phyloP scores from a whole-genome alignment of 2,888 invertebrate genomes.

The Diarsia mendica region DNA sequence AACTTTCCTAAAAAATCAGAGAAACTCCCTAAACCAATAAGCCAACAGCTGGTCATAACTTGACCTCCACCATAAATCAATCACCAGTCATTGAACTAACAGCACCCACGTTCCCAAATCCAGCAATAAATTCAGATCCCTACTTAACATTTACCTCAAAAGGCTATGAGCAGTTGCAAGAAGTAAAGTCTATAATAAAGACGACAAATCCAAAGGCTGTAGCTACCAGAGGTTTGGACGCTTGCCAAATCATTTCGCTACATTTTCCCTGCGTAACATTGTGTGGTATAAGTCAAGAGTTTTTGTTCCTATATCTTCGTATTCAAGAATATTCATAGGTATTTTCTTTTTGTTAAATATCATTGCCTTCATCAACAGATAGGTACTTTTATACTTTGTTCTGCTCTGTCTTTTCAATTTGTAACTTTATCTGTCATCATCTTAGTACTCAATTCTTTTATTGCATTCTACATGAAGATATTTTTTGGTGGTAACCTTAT shows the following conservation, averaged over 20 bases:
- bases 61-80: conserved; percentile 17
- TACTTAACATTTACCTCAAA: conserved; percentile 62
- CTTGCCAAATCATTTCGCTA: conserved; percentile 78
- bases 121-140: conserved; percentile 34
- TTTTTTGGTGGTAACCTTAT: too few relatives aligned
- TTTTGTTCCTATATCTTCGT: neutral
- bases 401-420: neutral
- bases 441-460: neutral
- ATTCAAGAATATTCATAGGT: neutral
- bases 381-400: neutral
- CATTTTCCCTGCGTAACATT: conserved; percentile 63
- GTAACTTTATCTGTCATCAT: neutral
- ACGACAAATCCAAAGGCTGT: conserved; percentile 72
- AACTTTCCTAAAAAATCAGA: too few relatives aligned
- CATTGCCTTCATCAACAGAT: neutral
- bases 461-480: too few relatives aligned
- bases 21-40: neutral
- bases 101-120: conserved; percentile 5
- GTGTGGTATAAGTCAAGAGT: conserved; percentile 53
- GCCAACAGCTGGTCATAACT: conserved; percentile 2
- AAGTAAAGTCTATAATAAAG: conserved; percentile 73
- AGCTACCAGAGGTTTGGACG: conserved; percentile 73
- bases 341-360: neutral
- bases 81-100: conserved; percentile 9
- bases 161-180: conserved; percentile 60